Base-by-base conservation (phyloP, 2,888 invertebrate genomes). In the Cheilosia grossa region DNA sequence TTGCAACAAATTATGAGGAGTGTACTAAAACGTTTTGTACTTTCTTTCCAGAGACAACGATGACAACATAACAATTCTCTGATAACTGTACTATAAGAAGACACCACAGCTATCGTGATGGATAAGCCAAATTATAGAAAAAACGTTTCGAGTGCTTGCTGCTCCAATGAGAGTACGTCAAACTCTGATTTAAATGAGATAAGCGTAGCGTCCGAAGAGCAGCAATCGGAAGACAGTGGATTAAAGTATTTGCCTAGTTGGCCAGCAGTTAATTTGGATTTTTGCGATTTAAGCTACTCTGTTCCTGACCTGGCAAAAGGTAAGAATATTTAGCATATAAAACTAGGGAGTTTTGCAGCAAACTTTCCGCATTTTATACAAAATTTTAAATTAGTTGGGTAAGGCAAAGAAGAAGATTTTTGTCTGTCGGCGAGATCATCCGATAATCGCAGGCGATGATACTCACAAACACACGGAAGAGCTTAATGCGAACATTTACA, bases 181-280 rank as follows among this genome's bases (percentile, higher is more conserved):
- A 75, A 72, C 10, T 75, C 85, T 67, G 91, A 91, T 88, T 90
- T 91, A 54, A 91, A 91, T 87, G 89, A 90, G 53, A 89, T 91
- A n/a, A 91, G 90, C 78, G 86, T 90, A 4, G 91, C 90, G 74
- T 87, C 89, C 51, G 87, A 88, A 7, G 90, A 87, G 87, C 89
- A 56, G 87, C 89, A 54, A 88, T 89, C 72, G 72, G 87, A 95
- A 94, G 91, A 94, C 44, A 89, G 66, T 89, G 92, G 88, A 90
- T 89, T 95, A 37, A 94, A 94, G 0, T 94, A 95, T 89, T 90
- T 95, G 54, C 94, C 94, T 0, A 93, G 93, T 90, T 93, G 95
- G 90, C 94, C 95, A 2, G 94, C 96, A 0, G 94, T 98, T 67
- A 95, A 97, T 91, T 94, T 98, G 81, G 96, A 96, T 90, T 98